phyloP scores from a whole-genome alignment of 2,113 vertebrate species.

The Centrocercus urophasianus region DNA sequence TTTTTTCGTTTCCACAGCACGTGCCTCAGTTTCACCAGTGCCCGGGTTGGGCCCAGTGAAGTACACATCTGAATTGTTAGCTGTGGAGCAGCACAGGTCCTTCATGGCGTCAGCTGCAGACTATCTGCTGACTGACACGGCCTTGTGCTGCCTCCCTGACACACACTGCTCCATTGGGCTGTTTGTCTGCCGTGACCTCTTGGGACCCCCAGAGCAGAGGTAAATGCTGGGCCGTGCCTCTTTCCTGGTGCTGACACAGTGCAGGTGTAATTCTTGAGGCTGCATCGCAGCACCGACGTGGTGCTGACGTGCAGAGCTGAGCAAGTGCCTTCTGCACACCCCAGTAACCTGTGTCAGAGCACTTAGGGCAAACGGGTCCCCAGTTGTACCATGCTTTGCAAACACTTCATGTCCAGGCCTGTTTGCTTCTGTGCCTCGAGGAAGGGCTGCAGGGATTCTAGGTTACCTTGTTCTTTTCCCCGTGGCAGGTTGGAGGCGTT shows the following conservation, averaged over 20 bases:
- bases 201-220: slow-evolving; percentile 37
- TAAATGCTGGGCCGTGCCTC: slow-evolving; percentile 72
- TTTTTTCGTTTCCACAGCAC: slow-evolving; percentile 15
- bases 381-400: fast-evolving
- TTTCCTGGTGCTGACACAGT: slow-evolving; percentile 15
- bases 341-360: neutral
- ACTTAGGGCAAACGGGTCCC: neutral
- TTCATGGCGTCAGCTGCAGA: neutral
- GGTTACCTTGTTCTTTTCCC: neutral
- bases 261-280: slow-evolving; percentile 54
- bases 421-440: neutral
- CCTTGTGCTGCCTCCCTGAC: slow-evolving; percentile 46
- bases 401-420: fast-evolving
- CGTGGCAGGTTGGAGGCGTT: neutral
- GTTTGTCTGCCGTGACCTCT: slow-evolving; percentile 66
- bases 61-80: neutral
- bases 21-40: neutral
- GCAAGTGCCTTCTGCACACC: neutral
- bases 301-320: neutral
- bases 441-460: slow-evolving; percentile 10
- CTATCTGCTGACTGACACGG: slow-evolving; percentile 24
- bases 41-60: neutral
- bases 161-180: slow-evolving; percentile 35
- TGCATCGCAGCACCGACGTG: neutral
- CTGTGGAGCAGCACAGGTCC: fast-evolving